These are phyloP conservation scores for Bergia puertoricense DNA, from an alignment of 92 coral and sea anemone genomes.

Conservation along the genomic window DNA sequence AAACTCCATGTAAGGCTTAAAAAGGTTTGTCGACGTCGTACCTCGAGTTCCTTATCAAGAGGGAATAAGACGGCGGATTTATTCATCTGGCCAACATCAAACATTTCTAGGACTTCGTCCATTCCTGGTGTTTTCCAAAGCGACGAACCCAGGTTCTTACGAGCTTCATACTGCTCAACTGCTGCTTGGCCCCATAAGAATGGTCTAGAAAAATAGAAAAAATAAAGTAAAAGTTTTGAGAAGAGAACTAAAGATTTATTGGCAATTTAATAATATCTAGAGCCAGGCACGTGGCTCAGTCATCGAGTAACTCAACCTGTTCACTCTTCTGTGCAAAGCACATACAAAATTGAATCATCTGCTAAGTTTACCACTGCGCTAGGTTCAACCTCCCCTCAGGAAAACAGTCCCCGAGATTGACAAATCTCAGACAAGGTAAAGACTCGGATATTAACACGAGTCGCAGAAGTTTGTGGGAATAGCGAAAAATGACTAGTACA, in stretches of 20 bases:
- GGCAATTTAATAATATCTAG: not conserved
- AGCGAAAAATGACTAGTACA: too few relatives aligned
- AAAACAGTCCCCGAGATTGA: too few relatives aligned
- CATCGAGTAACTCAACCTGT: too few relatives aligned
- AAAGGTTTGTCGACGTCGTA: slow-evolving; percentile 12
- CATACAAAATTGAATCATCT: too few relatives aligned
- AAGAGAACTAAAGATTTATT: not conserved
- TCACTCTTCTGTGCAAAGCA: too few relatives aligned
- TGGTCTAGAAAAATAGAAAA: slow-evolving; percentile 56
- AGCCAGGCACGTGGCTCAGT: too few relatives aligned
- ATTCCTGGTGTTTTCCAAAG: slow-evolving; percentile 89
- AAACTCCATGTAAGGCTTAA: not conserved
- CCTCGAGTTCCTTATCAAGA: slow-evolving; percentile 66
- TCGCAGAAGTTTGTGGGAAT: too few relatives aligned
- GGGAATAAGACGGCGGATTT: slow-evolving; percentile 83
- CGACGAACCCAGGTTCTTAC: slow-evolving; percentile 73
- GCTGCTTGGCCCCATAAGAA: slow-evolving; percentile 96
- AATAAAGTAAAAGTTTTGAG: too few relatives aligned
- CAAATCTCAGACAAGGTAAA: too few relatives aligned
- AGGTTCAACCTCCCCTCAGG: too few relatives aligned
- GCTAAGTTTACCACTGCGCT: too few relatives aligned
- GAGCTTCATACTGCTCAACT: slow-evolving; percentile 67
- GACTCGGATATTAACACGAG: too few relatives aligned
- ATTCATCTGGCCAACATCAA: slow-evolving; percentile 62
- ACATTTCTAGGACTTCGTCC: slow-evolving; percentile 73